These are phyloP conservation scores for Leptodirus hochenwartii DNA, from an alignment of 2,888 invertebrate species.

Conservation along the genomic window DNA sequence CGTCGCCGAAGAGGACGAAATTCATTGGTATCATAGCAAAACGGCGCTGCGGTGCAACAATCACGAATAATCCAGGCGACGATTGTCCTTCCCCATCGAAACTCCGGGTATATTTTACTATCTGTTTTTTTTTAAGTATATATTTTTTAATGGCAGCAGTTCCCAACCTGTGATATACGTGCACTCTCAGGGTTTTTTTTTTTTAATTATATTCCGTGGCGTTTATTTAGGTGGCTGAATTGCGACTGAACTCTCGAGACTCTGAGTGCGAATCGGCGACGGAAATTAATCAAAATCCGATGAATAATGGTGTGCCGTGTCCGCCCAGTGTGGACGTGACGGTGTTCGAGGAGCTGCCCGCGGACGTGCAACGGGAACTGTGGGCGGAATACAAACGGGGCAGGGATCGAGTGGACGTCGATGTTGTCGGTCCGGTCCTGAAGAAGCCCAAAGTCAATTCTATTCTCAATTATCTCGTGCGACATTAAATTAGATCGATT, in stretches of 20 bases:
- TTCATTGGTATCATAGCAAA: constrained; percentile 31
- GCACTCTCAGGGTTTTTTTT: too few relatives aligned
- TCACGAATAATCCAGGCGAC: constrained; percentile 23
- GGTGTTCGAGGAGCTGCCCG: constrained; percentile 51
- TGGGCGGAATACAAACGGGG: constrained; percentile 41
- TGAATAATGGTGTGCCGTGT: too few relatives aligned
- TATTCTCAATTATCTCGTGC: too few relatives aligned
- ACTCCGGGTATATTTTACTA: too few relatives aligned
- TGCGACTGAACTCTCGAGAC: constrained; percentile 45
- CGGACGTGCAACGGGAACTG: constrained; percentile 53
- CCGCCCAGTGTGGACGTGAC: constrained; percentile 48
- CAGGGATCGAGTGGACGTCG: constrained; percentile 14
- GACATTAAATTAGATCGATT: too few relatives aligned
- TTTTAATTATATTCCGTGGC: too few relatives aligned
- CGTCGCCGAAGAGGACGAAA: constrained; percentile 54
- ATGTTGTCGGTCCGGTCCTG: too few relatives aligned
- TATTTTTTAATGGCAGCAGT: too few relatives aligned
- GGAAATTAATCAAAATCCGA: constrained; percentile 14
- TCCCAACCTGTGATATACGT: too few relatives aligned
- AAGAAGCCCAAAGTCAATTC: too few relatives aligned
- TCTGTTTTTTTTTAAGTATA: too few relatives aligned
- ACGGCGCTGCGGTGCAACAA: too few relatives aligned
- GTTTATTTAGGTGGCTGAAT: constrained; percentile 45
- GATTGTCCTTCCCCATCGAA: constrained; percentile 51
- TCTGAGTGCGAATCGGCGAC: constrained; percentile 7